Conservation (phyloP, 30 jellyfish, hydroid and myxozoan genomes). For the Chrysaora quinquecirrha region DNA sequence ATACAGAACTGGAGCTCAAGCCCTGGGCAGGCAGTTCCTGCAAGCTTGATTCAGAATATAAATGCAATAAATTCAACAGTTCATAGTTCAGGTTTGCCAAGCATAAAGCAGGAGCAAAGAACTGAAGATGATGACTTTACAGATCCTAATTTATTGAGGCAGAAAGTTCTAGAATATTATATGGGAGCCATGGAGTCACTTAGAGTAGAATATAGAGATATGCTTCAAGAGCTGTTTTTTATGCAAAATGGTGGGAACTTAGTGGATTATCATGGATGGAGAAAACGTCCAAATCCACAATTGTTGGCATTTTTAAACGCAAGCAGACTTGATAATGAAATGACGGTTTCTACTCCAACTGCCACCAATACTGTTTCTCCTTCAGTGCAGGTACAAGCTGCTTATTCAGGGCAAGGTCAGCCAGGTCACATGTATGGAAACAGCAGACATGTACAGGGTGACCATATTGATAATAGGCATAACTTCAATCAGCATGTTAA, state of each 20-base stretch:
- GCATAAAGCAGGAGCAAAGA: constrained; percentile 41
- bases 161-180: constrained; percentile 67
- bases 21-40: constrained; percentile 8
- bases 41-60: constrained; percentile 8
- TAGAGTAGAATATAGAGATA: constrained; percentile 81
- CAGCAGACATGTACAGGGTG: constrained; percentile 10
- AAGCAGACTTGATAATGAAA: constrained; percentile 78
- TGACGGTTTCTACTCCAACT: constrained; percentile 87
- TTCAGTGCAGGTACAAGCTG: constrained; percentile 79
- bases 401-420: constrained; percentile 40
- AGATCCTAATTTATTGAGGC: constrained; percentile 67
- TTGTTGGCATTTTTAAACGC: constrained; percentile 83
- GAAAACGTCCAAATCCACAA: constrained; percentile 89
- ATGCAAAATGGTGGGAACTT: constrained; percentile 98
- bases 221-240: constrained; percentile 87
- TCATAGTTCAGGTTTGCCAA: constrained; percentile 1
- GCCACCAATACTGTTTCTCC: constrained; percentile 90
- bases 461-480: constrained; percentile 33
- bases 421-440: constrained; percentile 32
- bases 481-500: constrained; percentile 28
- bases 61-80: constrained; percentile 11
- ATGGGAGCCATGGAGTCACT: constrained; percentile 75
- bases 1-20: constrained; percentile 47
- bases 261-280: constrained; percentile 98
- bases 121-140: constrained; percentile 65